Conservation (phyloP, 2,113 vertebrate genomes). For the Sinocyclocheilus maitianheensis region DNA sequence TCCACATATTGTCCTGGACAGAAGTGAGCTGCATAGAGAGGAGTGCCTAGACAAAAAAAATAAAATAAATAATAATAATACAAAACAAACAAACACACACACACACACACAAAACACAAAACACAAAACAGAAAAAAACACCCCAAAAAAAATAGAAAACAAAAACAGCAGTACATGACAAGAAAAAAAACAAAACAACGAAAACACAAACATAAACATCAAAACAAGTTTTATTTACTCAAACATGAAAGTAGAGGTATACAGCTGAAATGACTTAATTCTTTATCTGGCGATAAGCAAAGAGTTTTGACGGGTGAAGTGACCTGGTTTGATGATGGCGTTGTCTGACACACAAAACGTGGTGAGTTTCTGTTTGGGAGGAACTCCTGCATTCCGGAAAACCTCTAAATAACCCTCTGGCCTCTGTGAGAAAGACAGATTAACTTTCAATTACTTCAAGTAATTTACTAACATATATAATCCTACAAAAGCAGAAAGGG, state of each 20-base stretch:
- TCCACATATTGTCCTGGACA: constrained; percentile 94
- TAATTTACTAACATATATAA: not conserved
- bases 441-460: not conserved
- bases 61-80: not conserved
- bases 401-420: constrained; percentile 74
- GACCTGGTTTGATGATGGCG: constrained; percentile 94
- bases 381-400: constrained; percentile 86
- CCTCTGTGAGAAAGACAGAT: constrained; percentile 73
- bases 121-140: too few species aligned
- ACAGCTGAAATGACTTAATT: not conserved
- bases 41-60: constrained; percentile 80
- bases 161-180: too few species aligned
- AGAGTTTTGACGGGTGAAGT: not conserved
- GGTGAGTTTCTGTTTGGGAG: constrained; percentile 86
- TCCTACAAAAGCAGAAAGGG: constrained; percentile 2
- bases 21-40: constrained; percentile 95
- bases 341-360: constrained; percentile 85
- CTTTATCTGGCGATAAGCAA: not conserved
- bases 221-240: not conserved
- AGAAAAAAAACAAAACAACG: not conserved
- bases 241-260: not conserved
- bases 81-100: not conserved
- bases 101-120: not conserved
- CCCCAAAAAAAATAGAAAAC: too few species aligned
- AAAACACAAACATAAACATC: not conserved